phyloP scores from a whole-genome alignment of 2,797 vertebrate species.

The Clamator glandarius region DNA sequence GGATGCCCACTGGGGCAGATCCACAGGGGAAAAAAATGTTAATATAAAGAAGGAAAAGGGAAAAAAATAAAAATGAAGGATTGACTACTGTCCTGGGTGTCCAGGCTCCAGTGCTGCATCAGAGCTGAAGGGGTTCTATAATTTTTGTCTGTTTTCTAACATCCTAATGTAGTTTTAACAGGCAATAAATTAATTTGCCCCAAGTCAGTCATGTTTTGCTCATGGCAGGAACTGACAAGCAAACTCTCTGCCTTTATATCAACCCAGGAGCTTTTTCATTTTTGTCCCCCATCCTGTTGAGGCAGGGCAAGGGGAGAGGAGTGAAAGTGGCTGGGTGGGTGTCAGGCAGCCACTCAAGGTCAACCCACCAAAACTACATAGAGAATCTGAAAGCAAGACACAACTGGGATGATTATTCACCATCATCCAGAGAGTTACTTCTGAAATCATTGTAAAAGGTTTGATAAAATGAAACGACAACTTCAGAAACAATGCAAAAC shows the following conservation, averaged over 20 bases:
- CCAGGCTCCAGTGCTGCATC: accelerated
- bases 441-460: not conserved
- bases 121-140: no score
- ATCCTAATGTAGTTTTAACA: not conserved
- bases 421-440: not conserved
- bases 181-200: not conserved
- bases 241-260: not conserved
- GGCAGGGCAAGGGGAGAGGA: no score
- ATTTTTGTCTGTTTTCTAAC: not conserved
- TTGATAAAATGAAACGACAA: not conserved
- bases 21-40: not conserved
- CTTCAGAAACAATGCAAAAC: not conserved
- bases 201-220: not conserved
- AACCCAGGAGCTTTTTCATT: not conserved
- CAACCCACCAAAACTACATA: not conserved
- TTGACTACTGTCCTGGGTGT: not conserved
- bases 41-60: not conserved
- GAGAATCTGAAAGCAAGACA: not conserved
- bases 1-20: accelerated
- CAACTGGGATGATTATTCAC: accelerated
- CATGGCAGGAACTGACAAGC: not conserved
- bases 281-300: not conserved
- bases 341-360: not conserved
- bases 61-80: accelerated
- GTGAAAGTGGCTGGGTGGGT: not conserved